phyloP scores from a whole-genome alignment of 2,888 invertebrate species.

The Alsophila aescularia region DNA sequence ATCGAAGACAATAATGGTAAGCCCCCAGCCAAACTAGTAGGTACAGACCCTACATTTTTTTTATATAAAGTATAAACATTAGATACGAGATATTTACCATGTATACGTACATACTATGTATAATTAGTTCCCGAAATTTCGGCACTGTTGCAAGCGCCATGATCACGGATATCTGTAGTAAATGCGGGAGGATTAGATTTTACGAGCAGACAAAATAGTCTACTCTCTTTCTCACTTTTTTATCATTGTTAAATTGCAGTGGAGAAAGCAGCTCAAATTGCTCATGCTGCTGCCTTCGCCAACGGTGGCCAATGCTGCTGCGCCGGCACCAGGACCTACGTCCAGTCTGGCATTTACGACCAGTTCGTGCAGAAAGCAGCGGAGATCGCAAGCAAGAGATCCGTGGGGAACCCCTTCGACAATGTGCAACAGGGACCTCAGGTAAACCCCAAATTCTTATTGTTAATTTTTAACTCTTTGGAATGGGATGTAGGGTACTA shows the following conservation, averaged over 20 bases:
- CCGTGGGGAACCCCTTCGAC: constrained; percentile 93
- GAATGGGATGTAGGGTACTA: too few species aligned
- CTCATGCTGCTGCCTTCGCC: constrained; percentile 73
- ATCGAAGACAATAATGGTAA: too few species aligned
- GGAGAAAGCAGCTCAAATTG: constrained; percentile 73
- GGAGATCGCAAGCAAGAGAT: constrained; percentile 87
- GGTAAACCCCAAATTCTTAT: constrained; percentile 64
- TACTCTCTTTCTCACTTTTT: too few species aligned
- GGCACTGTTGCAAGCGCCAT: too few species aligned
- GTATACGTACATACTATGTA: too few species aligned
- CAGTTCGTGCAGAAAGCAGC: constrained; percentile 91
- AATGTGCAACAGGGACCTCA: constrained; percentile 93
- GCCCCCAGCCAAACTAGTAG: too few species aligned
- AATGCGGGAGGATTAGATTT: too few species aligned
- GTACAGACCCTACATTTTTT: too few species aligned
- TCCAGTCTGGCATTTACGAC: constrained; percentile 94
- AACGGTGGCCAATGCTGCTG: constrained; percentile 77
- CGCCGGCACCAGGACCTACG: constrained; percentile 95
- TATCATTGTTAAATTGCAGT: constrained; percentile 49
- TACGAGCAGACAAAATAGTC: not conserved
- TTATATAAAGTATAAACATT: too few species aligned
- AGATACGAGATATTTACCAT: too few species aligned
- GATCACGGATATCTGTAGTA: too few species aligned
- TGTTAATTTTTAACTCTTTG: not conserved
- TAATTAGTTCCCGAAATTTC: too few species aligned